Evolutionary conservation across 2,113 vertebrate genomes (phyloP).

Genomic region (Heterochromis multidens): DNA sequence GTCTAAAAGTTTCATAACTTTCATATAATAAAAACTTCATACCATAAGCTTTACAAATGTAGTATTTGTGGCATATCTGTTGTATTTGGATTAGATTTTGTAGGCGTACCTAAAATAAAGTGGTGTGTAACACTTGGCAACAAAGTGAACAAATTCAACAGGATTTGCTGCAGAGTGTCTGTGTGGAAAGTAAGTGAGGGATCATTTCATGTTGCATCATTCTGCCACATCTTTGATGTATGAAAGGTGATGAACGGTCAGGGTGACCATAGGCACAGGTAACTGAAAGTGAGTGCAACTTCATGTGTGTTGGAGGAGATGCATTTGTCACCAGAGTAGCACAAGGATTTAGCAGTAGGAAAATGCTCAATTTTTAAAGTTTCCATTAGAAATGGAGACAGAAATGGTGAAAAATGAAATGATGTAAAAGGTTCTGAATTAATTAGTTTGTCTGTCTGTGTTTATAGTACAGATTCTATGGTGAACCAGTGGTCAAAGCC

Average conservation of each 20-base stretch:
- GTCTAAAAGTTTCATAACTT: not conserved
- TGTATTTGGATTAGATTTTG: not conserved
- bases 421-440: not conserved
- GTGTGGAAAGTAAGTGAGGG: not conserved
- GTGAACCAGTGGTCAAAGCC: slow-evolving; percentile 89
- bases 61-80: not conserved
- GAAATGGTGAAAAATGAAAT: not conserved
- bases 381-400: no score
- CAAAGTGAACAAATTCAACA: not conserved
- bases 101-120: not conserved
- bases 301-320: not conserved
- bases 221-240: no score
- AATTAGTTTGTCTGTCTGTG: not conserved
- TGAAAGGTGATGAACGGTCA: not conserved
- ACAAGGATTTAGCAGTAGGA: not conserved
- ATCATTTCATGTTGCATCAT: not conserved
- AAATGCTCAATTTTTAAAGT: not conserved
- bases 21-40: not conserved
- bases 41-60: not conserved
- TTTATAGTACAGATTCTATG: slow-evolving; percentile 90
- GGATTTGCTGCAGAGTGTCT: not conserved
- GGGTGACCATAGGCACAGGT: not conserved
- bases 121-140: not conserved
- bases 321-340: not conserved
- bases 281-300: not conserved